Conservation (phyloP, 2,888 invertebrate species). For the Phyllotreta cruciferae region DNA sequence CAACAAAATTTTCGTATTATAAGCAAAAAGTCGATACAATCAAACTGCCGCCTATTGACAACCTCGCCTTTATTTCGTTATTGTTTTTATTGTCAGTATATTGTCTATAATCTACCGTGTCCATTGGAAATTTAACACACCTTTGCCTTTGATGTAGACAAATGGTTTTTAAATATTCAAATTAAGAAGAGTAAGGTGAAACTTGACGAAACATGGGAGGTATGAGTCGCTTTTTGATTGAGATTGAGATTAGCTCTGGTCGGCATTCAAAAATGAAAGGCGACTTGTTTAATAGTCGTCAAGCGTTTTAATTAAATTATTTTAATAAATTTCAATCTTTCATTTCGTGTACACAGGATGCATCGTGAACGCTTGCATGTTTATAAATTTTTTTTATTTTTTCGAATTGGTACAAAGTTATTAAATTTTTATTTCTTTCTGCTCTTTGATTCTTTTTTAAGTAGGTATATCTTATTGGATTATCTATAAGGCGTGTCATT, state of each 20-base stretch:
- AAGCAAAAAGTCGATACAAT: constrained; percentile 14
- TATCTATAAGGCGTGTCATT: no score
- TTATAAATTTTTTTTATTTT: no score
- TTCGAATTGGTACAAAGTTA: no score
- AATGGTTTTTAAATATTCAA: constrained; percentile 13
- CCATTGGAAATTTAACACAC: constrained; percentile 20
- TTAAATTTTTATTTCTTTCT: no score
- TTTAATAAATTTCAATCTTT: no score
- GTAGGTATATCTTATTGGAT: no score
- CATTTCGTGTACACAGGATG: no score
- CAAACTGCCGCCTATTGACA: constrained; percentile 24
- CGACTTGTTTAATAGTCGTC: not conserved
- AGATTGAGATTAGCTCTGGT: constrained; percentile 4
- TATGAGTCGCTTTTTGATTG: not conserved
- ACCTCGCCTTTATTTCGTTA: constrained; percentile 21
- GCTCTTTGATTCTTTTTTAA: no score
- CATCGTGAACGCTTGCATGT: no score
- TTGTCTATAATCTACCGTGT: constrained; percentile 24
- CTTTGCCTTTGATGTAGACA: constrained; percentile 23
- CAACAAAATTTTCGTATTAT: constrained; percentile 10
- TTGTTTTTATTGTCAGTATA: constrained; percentile 14
- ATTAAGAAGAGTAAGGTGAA: constrained; percentile 16
- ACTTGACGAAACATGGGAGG: constrained; percentile 6
- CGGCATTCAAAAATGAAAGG: constrained; percentile 13
- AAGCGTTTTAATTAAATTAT: no score